Percentiles rank a stretch among this genome's conserved stretches.
Conservation (phyloP, 1,140 invertebrate genomes). For the Drosophila sechellia region DNA sequence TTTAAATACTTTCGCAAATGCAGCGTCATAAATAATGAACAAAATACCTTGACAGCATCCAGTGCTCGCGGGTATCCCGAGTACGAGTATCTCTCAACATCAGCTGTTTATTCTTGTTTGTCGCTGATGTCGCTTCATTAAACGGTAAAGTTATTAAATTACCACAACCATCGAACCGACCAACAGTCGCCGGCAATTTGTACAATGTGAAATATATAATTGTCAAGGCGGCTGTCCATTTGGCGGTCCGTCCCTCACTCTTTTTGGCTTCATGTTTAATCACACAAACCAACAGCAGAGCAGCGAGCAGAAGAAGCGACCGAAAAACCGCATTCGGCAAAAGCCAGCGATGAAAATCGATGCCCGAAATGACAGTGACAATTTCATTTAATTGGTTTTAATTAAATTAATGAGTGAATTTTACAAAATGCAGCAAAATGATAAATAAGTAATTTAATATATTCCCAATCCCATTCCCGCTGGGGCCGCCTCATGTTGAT, state of each 20-base stretch:
- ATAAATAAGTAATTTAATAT: constrained; percentile 83
- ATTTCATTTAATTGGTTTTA: constrained; percentile 83
- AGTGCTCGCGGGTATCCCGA: not conserved
- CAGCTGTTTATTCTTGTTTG: constrained; percentile 65
- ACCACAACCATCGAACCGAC: constrained; percentile 62
- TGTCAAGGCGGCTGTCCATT: constrained; percentile 67
- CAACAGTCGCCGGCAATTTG: constrained; percentile 74
- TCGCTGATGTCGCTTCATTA: constrained; percentile 72
- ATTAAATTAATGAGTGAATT: constrained; percentile 83
- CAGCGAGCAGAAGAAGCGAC: constrained; percentile 24
- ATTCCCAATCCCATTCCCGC: constrained; percentile 12
- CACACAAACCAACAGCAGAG: constrained; percentile 32
- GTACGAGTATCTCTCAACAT: constrained; percentile 36
- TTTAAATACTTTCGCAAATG: constrained; percentile 42
- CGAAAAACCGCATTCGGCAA: constrained; percentile 69
- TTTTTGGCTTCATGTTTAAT: constrained; percentile 62
- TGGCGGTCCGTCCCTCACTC: constrained; percentile 7
- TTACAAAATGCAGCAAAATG: constrained; percentile 83
- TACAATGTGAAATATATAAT: constrained; percentile 81
- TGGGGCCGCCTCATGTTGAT: constrained; percentile 55
- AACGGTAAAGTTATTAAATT: constrained; percentile 82
- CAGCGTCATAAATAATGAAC: constrained; percentile 72
- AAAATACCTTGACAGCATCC: constrained; percentile 58
- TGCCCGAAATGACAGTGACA: constrained; percentile 82
- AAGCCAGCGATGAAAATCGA: constrained; percentile 73